Conservation (phyloP, 1,140 invertebrate genomes). For the Eumeta japonica region DNA sequence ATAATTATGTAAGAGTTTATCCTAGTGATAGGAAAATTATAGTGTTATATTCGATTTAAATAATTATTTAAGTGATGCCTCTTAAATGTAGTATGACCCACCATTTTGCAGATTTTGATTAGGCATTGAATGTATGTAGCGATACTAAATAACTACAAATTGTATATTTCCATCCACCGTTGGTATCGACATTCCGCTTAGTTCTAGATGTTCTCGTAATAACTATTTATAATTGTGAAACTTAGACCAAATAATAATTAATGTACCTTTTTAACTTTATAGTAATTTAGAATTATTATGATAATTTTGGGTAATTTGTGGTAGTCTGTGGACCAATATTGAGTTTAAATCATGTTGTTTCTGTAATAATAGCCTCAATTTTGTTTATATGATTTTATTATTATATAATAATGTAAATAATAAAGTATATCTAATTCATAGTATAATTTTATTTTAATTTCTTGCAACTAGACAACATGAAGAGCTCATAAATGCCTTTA, state of each 20-base stretch:
- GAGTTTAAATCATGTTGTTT: conserved; percentile 40
- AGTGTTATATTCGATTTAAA: conserved; percentile 41
- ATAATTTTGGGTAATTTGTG: conserved; percentile 40
- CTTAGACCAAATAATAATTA: conserved; percentile 59
- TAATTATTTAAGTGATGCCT: conserved; percentile 39
- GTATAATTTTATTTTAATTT: conserved; percentile 1
- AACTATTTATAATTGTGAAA: conserved; percentile 54
- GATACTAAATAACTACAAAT: conserved; percentile 33
- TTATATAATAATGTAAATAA: conserved; percentile 52
- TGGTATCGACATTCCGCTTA: conserved; percentile 54
- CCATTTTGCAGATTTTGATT: conserved; percentile 52
- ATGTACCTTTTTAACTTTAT: conserved; percentile 53
- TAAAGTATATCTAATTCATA: conserved; percentile 38
- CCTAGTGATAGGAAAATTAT: conserved; percentile 41
- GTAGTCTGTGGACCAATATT: conserved; percentile 53
- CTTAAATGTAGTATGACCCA: conserved; percentile 40
- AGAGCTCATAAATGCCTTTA: no score
- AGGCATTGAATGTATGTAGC: conserved; percentile 47
- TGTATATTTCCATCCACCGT: conserved; percentile 23
- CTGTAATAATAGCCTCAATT: conserved; percentile 41
- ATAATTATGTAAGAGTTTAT: conserved; percentile 47
- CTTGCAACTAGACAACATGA: not conserved
- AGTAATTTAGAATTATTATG: conserved; percentile 37
- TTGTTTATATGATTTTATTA: conserved; percentile 46
- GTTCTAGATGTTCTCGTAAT: conserved; percentile 38